Conservation (phyloP, 2,113 vertebrate species). For the Hippolais icterina region DNA sequence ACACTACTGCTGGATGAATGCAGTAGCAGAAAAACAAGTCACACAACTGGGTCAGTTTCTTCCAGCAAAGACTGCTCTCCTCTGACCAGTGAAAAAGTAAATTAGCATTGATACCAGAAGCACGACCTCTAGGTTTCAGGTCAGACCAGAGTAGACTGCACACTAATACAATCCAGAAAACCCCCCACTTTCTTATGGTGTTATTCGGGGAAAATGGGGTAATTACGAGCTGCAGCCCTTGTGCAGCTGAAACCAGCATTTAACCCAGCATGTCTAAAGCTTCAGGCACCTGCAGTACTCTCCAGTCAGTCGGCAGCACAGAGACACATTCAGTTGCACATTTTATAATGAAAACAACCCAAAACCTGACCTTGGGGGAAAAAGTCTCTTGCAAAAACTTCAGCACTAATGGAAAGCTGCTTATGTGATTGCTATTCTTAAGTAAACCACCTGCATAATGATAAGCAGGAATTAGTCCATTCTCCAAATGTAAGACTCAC, state of each 20-base stretch:
- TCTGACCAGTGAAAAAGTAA: not conserved
- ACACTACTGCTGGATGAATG: not conserved
- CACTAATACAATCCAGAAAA: not conserved
- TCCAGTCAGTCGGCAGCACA: not conserved
- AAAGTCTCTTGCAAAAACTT: not conserved
- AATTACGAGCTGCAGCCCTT: not conserved
- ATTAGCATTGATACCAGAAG: not conserved
- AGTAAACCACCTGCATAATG: not conserved
- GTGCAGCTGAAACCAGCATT: not conserved
- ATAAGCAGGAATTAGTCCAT: not conserved
- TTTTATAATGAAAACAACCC: not conserved
- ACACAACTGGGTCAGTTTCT: not conserved
- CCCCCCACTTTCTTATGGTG: rapidly evolving
- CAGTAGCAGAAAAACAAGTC: not conserved
- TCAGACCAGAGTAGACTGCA: not conserved
- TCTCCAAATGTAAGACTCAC: not conserved
- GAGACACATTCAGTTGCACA: not conserved
- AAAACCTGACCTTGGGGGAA: not conserved
- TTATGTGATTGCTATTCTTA: not conserved
- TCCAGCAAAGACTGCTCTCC: not conserved
- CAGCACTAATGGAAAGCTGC: not conserved
- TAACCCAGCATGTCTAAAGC: not conserved
- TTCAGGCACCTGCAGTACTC: not conserved
- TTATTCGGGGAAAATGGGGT: not conserved
- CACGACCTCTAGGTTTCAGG: not conserved